Base-by-base conservation (phyloP, 1,140 invertebrate genomes). In the Steinernema khuongi region DNA sequence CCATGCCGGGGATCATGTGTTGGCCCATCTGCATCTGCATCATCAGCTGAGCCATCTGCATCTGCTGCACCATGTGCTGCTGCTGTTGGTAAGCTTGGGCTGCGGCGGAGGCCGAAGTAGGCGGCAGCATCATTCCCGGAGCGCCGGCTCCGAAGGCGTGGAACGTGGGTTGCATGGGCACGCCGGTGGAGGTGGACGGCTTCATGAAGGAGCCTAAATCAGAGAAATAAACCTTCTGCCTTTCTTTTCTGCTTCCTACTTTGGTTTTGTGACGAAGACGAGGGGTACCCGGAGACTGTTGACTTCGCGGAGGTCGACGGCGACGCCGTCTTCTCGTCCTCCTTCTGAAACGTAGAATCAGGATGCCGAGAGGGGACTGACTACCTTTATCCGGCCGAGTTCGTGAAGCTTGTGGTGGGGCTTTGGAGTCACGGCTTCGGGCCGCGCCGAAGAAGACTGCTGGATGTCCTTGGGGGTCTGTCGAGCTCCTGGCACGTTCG, bases 41-140 rank as follows among this genome's bases (percentile, higher is more conserved):
- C n/a, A n/a, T n/a, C 50, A 60, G 4, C 50, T 60, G 50, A 14
- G 26, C 26, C 50, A 60, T 60, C 50, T 7, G 7, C 50, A 60
- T 60, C 36, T 41, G 36, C n/a, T n/a, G n/a, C n/a, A n/a, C n/a
- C 50, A 60, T 60, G 50, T 60, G 26, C 50, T 60, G 50, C 50
- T 60, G 50, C 50, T 60, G 50, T 22, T n/a, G n/a, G 26, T 60
- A 22, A 60, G 22, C 50, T 60, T 17, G 4, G 50, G 50, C 50
- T 2, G 50, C 50, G 11, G 50, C 50, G 11, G 50, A 14, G 11
- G 19, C 50, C 50, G 50, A 14, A 4, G 50, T n/a, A 2, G 50
- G 4, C 50, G 7, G 50, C 50, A 4, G 50, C 50, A 60, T 60
- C 50, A 60, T 60, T 2, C 50, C 50, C 14, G 50, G 50, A 4